Conservation (phyloP, 2,113 vertebrate genomes). For the Fukomys damarensis region DNA sequence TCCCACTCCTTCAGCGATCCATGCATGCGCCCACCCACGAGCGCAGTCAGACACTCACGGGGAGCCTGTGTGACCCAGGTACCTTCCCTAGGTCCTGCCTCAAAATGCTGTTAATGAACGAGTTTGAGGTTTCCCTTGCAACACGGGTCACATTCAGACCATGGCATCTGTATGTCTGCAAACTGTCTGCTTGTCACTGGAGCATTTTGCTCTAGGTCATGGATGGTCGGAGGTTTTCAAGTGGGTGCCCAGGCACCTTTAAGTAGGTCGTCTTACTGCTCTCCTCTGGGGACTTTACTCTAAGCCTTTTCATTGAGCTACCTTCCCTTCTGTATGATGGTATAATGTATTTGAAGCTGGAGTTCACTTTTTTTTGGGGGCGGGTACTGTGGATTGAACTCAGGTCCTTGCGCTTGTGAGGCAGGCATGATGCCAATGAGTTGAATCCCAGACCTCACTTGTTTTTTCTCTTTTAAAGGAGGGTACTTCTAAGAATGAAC, state of each 20-base stretch:
- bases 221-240: neutral
- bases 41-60: too few species aligned
- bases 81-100: too few species aligned
- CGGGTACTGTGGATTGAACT: too few species aligned
- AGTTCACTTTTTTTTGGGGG: constrained; percentile 59
- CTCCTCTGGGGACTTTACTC: neutral
- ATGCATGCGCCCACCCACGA: too few species aligned
- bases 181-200: neutral
- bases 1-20: neutral
- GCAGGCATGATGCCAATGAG: too few species aligned
- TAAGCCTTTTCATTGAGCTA: neutral
- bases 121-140: neutral
- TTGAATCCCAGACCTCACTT: too few species aligned
- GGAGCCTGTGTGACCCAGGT: neutral
- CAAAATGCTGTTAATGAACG: neutral
- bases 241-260: neutral
- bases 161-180: neutral
- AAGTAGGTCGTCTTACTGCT: neutral
- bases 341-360: constrained; percentile 78
- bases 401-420: too few species aligned
- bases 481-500: neutral
- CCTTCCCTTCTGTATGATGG: constrained; percentile 46
- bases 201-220: neutral
- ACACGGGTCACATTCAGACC: neutral
- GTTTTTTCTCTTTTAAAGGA: constrained; percentile 50